These are phyloP conservation scores for Parambassis ranga DNA, from an alignment of 2,797 vertebrate species.

Conservation along the genomic window DNA sequence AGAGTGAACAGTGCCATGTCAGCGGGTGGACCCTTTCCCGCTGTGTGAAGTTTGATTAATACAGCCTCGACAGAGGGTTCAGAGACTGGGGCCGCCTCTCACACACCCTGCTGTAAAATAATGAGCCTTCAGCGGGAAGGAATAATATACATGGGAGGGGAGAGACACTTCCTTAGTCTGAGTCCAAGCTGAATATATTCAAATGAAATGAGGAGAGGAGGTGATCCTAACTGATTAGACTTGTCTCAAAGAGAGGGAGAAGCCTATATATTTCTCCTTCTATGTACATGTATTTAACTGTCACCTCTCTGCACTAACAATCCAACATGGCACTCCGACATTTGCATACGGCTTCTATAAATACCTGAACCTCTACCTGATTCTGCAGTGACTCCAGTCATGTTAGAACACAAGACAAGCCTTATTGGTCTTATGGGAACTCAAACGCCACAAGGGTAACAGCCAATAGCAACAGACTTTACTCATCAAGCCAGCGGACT, in stretches of 20 bases:
- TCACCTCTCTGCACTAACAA: constrained; percentile 79
- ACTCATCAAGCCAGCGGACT: constrained; percentile 77
- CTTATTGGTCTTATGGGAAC: constrained; percentile 84
- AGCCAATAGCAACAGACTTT: constrained; percentile 82
- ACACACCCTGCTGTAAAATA: constrained; percentile 89
- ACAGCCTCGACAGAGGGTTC: constrained; percentile 83
- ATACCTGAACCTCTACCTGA: constrained; percentile 78
- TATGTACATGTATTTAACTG: constrained; percentile 80
- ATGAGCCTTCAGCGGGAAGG: constrained; percentile 90
- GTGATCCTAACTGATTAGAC: constrained; percentile 83
- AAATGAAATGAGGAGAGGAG: constrained; percentile 86
- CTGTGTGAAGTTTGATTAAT: constrained; percentile 93
- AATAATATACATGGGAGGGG: constrained; percentile 82
- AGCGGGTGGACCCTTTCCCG: constrained; percentile 81
- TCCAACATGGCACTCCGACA: constrained; percentile 77
- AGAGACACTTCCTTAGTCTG: constrained; percentile 78
- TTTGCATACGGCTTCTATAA: constrained; percentile 88
- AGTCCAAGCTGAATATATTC: constrained; percentile 82
- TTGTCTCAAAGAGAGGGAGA: constrained; percentile 75
- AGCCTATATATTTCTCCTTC: constrained; percentile 67
- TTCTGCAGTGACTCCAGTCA: constrained; percentile 66
- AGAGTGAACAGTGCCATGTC: constrained; percentile 72
- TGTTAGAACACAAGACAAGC: constrained; percentile 71
- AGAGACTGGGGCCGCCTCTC: constrained; percentile 85
- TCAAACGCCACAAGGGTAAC: constrained; percentile 75